phyloP scores from a whole-genome alignment of 2,113 vertebrate species.

The Muntiacus muntjak region DNA sequence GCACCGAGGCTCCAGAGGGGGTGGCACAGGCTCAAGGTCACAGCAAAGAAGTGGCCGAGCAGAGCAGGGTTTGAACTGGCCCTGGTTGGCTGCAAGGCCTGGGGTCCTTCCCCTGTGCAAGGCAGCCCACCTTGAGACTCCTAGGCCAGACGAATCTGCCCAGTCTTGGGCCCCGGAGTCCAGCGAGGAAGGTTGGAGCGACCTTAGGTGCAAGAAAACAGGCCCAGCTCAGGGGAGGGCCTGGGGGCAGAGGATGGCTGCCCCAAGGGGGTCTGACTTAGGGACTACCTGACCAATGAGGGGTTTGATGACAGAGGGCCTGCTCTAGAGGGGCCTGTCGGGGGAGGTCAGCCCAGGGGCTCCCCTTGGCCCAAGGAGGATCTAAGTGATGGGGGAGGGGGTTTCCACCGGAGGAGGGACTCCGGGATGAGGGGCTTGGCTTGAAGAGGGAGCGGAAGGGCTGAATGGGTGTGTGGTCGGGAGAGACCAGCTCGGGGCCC shows the following conservation, averaged over 20 bases:
- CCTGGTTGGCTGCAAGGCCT: no score
- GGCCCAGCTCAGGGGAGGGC: not conserved
- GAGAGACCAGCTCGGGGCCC: not conserved
- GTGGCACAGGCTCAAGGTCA: slow-evolving; percentile 44
- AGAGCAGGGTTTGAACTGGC: not conserved
- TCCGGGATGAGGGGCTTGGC: not conserved
- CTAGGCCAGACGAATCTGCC: not conserved
- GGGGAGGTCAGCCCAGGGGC: not conserved
- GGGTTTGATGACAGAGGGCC: not conserved
- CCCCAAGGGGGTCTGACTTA: not conserved
- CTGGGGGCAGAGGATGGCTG: no score
- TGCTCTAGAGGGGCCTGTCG: not conserved
- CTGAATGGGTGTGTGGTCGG: not conserved
- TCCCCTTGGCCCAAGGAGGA: not conserved
- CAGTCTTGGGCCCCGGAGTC: not conserved
- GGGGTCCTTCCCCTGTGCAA: not conserved
- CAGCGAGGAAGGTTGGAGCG: not conserved
- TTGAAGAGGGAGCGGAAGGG: not conserved
- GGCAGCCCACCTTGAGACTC: not conserved
- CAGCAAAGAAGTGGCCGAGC: not conserved
- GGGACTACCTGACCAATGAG: not conserved
- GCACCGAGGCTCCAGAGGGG: not conserved
- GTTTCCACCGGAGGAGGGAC: not conserved
- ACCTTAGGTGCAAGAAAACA: not conserved
- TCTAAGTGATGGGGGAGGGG: not conserved